These are phyloP conservation scores for Plutomurus gul DNA, from an alignment of 1,140 invertebrate genomes.

Conservation along the genomic window DNA sequence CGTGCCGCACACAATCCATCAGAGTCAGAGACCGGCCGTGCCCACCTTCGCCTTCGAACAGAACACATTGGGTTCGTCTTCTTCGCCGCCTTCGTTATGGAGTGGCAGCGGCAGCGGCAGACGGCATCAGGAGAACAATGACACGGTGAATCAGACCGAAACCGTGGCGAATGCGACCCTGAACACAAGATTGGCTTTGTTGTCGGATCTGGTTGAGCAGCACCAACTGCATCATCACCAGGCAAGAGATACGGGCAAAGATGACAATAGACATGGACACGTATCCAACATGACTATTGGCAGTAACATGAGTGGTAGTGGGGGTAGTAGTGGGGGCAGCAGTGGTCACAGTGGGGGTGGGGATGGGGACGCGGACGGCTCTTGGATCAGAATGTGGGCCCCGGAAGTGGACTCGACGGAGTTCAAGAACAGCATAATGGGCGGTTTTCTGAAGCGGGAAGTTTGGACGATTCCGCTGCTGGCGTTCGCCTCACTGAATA, in stretches of 20 bases:
- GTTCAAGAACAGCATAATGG: slow-evolving; percentile 34
- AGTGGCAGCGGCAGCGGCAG: neutral
- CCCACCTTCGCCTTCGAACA: too few species aligned
- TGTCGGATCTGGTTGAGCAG: neutral
- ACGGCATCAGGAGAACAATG: neutral
- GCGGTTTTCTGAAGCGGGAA: slow-evolving; percentile 60
- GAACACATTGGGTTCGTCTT: too few species aligned
- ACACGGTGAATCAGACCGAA: neutral
- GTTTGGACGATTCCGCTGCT: slow-evolving; percentile 85
- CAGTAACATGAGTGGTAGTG: neutral
- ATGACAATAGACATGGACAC: neutral
- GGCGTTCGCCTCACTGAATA: slow-evolving; percentile 65
- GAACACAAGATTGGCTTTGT: neutral
- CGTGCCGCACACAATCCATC: too few species aligned
- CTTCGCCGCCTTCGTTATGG: neutral
- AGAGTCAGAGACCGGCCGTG: too few species aligned
- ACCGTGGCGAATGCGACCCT: neutral
- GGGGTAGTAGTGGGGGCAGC: neutral
- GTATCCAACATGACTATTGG: neutral
- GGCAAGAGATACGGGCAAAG: neutral
- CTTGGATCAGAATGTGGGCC: neutral
- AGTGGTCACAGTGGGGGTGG: neutral
- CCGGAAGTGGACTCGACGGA: neutral
- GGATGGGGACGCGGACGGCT: neutral
- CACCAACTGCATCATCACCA: neutral